Evolutionary conservation across 2,888 invertebrate genomes (phyloP).

Genomic region (Rhagonycha fulva): DNA sequence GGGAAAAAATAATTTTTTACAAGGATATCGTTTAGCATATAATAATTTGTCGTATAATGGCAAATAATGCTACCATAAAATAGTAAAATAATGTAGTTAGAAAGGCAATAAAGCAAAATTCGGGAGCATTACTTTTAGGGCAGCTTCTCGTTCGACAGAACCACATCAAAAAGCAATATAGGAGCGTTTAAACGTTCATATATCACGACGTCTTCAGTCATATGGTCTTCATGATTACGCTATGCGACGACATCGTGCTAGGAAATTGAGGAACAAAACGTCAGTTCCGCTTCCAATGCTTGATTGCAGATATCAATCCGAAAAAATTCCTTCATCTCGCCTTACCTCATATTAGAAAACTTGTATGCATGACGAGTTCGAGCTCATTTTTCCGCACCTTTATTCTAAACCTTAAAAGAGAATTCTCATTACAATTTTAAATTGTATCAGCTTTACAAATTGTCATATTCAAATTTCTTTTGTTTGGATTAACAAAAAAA

Average conservation of each 20-base stretch:
- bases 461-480: not conserved
- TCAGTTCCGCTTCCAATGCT: constrained; percentile 37
- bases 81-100: constrained; percentile 36
- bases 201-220: constrained; percentile 36
- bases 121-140: constrained; percentile 39
- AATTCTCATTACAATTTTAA: not conserved
- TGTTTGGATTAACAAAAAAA: not conserved
- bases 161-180: constrained; percentile 43
- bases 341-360: constrained; percentile 21
- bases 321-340: constrained; percentile 33
- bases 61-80: constrained; percentile 32
- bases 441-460: not conserved
- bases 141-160: constrained; percentile 32
- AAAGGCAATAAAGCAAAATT: constrained; percentile 41
- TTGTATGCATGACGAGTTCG: constrained; percentile 17
- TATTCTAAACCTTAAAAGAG: not conserved
- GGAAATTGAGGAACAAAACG: constrained; percentile 47
- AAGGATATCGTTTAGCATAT: constrained; percentile 23
- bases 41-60: constrained; percentile 30
- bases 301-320: constrained; percentile 43
- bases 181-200: constrained; percentile 40
- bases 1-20: constrained; percentile 26
- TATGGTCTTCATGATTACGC: constrained; percentile 40
- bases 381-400: not conserved
- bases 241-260: constrained; percentile 33